Conservation (phyloP, 2,113 vertebrate species). For the Pheucticus melanocephalus region DNA sequence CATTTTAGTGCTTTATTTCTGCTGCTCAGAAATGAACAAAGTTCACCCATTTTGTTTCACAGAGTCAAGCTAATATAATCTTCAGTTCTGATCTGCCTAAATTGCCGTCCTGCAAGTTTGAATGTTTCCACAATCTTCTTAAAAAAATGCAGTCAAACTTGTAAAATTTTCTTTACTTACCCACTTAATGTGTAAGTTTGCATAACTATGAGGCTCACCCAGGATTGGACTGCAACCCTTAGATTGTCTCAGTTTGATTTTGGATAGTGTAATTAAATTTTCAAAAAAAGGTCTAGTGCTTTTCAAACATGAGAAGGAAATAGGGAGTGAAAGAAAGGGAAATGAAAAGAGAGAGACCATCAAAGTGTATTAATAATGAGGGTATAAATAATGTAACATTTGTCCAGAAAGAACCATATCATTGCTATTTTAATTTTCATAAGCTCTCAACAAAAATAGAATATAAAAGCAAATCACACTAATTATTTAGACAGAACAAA, state of each 20-base stretch:
- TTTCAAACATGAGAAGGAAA: background rate
- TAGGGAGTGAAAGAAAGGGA: background rate
- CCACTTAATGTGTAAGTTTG: background rate
- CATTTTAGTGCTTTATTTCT: background rate
- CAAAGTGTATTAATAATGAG: conserved; percentile 1
- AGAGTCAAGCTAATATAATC: background rate
- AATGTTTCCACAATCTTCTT: background rate
- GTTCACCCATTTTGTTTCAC: background rate
- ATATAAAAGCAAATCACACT: background rate
- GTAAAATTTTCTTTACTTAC: background rate
- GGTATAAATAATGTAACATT: conserved; percentile 13
- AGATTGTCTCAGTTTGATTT: conserved; percentile 1
- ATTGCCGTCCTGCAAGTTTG: background rate
- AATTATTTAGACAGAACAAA: background rate
- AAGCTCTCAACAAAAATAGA: background rate
- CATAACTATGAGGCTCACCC: background rate
- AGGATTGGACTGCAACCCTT: background rate
- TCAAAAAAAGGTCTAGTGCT: background rate
- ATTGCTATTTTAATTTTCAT: conserved; percentile 9
- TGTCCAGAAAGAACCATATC: background rate
- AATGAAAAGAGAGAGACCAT: background rate
- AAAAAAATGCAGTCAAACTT: background rate
- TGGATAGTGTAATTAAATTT: background rate
- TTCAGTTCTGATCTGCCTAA: background rate
- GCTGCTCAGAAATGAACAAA: background rate